Percentiles rank a stretch among this genome's conserved stretches.
Conservation (phyloP, 1,140 invertebrate genomes). For the Trichonephila clavata region DNA sequence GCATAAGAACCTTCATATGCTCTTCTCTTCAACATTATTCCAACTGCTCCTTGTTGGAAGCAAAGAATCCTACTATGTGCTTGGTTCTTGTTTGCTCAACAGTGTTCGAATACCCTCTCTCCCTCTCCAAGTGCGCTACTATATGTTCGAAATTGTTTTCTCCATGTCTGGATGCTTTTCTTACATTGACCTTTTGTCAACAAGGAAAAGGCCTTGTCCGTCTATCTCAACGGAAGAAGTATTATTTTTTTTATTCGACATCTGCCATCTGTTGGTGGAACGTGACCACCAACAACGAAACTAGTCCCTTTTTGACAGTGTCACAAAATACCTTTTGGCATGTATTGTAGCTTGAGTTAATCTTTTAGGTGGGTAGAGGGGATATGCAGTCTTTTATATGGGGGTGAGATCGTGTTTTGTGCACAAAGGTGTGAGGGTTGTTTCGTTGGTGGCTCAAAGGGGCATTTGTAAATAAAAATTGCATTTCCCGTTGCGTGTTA, state of each 20-base stretch:
- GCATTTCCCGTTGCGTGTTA: background rate
- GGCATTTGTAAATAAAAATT: too few relatives aligned
- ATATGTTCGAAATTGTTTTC: slow-evolving; percentile 41
- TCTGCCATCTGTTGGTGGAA: background rate
- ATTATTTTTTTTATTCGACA: background rate
- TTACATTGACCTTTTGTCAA: slow-evolving; percentile 53
- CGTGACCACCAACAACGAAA: slow-evolving; percentile 34
- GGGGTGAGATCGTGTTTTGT: background rate
- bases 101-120: background rate
- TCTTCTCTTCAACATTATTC: slow-evolving; percentile 20
- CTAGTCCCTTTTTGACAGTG: background rate
- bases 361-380: background rate
- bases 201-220: slow-evolving; percentile 29
- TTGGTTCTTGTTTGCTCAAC: slow-evolving; percentile 40
- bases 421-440: background rate
- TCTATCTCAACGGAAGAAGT: background rate
- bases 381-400: too few relatives aligned
- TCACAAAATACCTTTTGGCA: background rate
- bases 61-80: background rate
- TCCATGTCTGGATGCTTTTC: slow-evolving; percentile 1
- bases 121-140: background rate
- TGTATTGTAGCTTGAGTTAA: slow-evolving; percentile 30
- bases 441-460: background rate
- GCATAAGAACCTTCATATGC: slow-evolving; percentile 52
- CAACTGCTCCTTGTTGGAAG: background rate